Conservation (phyloP, 2,888 invertebrate genomes). For the Pterostichus madidus region DNA sequence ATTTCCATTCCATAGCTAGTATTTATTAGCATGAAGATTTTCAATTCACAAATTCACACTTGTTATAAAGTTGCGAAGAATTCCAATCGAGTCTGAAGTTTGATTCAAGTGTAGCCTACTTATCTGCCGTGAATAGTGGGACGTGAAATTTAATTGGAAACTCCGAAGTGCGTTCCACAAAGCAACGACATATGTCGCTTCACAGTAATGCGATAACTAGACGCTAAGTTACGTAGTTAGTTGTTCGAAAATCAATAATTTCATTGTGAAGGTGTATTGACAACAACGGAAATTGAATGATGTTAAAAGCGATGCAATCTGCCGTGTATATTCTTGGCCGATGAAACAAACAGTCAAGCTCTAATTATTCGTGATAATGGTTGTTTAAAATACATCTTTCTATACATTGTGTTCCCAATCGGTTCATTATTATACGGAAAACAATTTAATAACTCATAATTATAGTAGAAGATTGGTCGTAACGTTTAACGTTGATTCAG, state of each 20-base stretch:
- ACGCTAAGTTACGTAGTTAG: conserved; percentile 45
- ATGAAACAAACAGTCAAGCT: background rate
- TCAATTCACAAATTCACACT: conserved; percentile 16
- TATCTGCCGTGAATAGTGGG: conserved; percentile 9
- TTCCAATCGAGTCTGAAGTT: conserved; percentile 42
- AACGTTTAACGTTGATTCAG: no score
- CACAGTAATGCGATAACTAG: conserved; percentile 39
- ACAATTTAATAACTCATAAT: no score
- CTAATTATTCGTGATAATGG: conserved; percentile 1
- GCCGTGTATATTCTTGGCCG: background rate
- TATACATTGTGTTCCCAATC: no score
- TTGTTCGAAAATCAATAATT: conserved; percentile 32
- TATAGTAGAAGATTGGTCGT: no score
- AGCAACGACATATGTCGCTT: conserved; percentile 12
- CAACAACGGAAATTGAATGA: conserved; percentile 25
- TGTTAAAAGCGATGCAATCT: background rate
- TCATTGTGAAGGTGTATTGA: conserved; percentile 29
- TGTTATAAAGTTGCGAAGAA: conserved; percentile 32
- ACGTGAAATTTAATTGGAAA: conserved; percentile 31
- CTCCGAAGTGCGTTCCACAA: background rate
- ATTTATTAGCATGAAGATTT: no score
- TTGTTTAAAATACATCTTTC: no score
- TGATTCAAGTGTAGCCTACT: conserved; percentile 22
- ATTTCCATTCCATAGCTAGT: no score
- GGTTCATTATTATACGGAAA: no score